These are phyloP conservation scores for Neodiprion virginianus DNA, from an alignment of 1,140 invertebrate genomes.

Conservation along the genomic window DNA sequence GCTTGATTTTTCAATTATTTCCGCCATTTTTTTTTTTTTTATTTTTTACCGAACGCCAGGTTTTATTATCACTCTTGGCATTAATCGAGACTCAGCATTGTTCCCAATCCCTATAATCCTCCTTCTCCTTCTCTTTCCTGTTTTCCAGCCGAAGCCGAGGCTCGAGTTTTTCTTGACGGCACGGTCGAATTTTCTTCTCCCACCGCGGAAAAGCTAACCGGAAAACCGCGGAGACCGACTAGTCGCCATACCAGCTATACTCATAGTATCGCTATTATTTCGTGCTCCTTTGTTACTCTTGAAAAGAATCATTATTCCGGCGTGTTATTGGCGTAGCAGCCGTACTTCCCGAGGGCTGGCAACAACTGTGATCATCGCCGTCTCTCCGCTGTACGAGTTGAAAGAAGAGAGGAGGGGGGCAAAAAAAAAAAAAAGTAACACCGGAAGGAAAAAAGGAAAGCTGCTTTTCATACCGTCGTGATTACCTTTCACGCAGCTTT, in stretches of 20 bases:
- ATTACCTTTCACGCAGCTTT: no score
- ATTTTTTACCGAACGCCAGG: background rate
- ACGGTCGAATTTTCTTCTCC: background rate
- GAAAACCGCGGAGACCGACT: background rate
- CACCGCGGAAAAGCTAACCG: no score
- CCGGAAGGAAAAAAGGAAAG: no score
- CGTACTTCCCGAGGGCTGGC: background rate
- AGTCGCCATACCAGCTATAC: background rate
- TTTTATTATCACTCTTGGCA: background rate
- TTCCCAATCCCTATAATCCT: no score
- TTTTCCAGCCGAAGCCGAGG: background rate
- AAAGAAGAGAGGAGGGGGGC: no score
- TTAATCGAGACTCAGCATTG: no score
- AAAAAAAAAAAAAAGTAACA: no score
- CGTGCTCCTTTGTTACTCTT: constrained; percentile 5
- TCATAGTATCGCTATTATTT: background rate
- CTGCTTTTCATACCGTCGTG: no score
- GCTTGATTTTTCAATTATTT: background rate
- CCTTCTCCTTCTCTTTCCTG: background rate
- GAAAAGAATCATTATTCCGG: background rate
- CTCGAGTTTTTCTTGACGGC: background rate
- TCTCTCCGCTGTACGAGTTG: no score
- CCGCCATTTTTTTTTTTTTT: background rate
- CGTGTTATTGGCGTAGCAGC: background rate
- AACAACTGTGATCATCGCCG: no score